Evolutionary conservation across 2,888 invertebrate species (phyloP).

Genomic region (Metallyticus violacea): DNA sequence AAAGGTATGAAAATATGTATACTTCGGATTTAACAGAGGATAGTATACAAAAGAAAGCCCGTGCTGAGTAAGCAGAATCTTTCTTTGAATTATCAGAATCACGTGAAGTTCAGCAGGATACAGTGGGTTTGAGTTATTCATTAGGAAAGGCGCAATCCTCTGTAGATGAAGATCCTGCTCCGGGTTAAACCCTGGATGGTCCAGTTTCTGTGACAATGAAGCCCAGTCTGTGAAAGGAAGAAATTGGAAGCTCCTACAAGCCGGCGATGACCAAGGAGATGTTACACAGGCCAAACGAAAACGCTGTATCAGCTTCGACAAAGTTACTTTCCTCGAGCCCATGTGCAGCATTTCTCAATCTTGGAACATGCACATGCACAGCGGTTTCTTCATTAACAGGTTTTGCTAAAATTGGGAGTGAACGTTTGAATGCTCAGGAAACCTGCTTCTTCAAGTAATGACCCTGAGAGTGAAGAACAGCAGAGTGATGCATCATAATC

Average conservation of each 20-base stretch:
- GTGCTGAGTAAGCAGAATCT: background rate
- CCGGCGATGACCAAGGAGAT: constrained; percentile 43
- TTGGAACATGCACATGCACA: constrained; percentile 88
- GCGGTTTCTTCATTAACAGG: constrained; percentile 72
- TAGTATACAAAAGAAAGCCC: background rate
- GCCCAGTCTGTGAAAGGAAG: constrained; percentile 54
- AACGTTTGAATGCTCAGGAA: constrained; percentile 53
- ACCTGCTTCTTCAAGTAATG: constrained; percentile 67
- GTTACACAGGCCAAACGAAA: constrained; percentile 55
- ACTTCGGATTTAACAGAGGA: background rate
- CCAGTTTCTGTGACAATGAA: background rate
- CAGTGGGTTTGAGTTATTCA: constrained; percentile 4
- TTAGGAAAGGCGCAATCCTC: background rate
- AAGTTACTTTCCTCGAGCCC: constrained; percentile 90
- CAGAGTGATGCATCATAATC: constrained; percentile 65
- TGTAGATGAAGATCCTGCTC: constrained; percentile 7
- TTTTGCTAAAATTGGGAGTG: constrained; percentile 69
- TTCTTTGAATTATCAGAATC: constrained; percentile 10
- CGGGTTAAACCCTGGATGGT: constrained; percentile 8
- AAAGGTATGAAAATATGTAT: too few relatives aligned
- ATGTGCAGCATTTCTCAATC: constrained; percentile 75
- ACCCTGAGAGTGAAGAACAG: constrained; percentile 83
- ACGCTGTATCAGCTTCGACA: constrained; percentile 82
- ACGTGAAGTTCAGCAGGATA: background rate
- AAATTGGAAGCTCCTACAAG: constrained; percentile 61